Evolutionary conservation across 2,888 invertebrate species (phyloP).

Genomic region (Drosophila longiperda): DNA sequence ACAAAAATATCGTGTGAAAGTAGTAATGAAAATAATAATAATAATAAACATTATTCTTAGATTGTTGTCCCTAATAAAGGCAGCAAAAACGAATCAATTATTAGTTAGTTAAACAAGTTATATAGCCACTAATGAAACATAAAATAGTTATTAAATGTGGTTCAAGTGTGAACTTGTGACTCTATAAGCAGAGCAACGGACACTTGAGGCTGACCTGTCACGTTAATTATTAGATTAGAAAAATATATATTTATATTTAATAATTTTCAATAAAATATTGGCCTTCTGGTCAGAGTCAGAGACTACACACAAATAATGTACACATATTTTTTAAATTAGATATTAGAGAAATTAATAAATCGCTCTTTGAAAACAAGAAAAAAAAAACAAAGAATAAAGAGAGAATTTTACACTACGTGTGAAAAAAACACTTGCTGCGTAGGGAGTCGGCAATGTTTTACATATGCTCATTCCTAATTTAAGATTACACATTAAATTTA

Average conservation of each 20-base stretch:
- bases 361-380: too few relatives aligned
- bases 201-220: too few relatives aligned
- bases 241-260: not conserved
- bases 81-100: not conserved
- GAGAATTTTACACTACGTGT: not conserved
- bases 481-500: conserved; percentile 2
- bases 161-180: too few relatives aligned
- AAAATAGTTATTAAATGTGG: not conserved
- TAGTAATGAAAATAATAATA: not conserved
- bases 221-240: not conserved
- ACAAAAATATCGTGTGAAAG: not conserved
- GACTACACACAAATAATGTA: too few relatives aligned
- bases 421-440: not conserved
- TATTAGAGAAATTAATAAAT: too few relatives aligned
- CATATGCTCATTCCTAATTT: not conserved
- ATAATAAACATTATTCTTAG: not conserved
- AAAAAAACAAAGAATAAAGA: not conserved
- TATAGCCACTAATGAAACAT: not conserved
- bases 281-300: too few relatives aligned
- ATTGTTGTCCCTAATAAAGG: not conserved
- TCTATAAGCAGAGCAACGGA: too few relatives aligned
- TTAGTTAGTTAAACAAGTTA: not conserved
- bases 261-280: not conserved
- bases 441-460: not conserved
- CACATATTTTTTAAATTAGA: too few relatives aligned